Percentiles rank a stretch among this genome's conserved stretches.
Evolutionary conservation across 2,113 vertebrate genomes (phyloP).

Genomic region (Sorex araneus): DNA sequence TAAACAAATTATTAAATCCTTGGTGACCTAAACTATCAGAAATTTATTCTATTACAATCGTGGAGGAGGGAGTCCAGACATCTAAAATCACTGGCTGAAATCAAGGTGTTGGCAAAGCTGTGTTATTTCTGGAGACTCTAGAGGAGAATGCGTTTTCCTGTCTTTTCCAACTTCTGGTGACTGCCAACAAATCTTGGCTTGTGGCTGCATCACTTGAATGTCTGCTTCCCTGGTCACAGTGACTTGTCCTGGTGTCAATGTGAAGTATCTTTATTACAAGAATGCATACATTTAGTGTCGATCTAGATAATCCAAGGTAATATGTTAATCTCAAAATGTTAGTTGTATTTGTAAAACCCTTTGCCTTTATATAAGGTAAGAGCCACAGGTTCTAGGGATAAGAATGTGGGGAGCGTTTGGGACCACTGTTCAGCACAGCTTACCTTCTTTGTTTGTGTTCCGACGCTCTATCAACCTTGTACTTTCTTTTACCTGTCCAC

Average conservation of each 20-base stretch:
- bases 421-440: background rate
- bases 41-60: constrained; percentile 38
- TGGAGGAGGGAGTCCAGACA: background rate
- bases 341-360: background rate
- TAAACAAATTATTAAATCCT: background rate
- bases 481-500: no score
- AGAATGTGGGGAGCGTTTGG: background rate
- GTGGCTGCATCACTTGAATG: constrained; percentile 5
- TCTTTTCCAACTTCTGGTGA: constrained; percentile 19
- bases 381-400: background rate
- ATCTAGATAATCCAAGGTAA: constrained; percentile 3
- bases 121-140: constrained; percentile 2
- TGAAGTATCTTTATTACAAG: constrained; percentile 8
- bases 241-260: constrained; percentile 2
- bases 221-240: background rate
- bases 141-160: background rate
- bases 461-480: background rate
- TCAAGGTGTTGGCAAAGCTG: background rate
- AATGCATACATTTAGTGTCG: background rate
- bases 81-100: background rate
- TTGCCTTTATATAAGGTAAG: background rate
- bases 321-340: background rate
- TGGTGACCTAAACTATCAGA: background rate
- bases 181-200: constrained; percentile 48
- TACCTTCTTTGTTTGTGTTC: background rate